Evolutionary conservation across 2,797 vertebrate species (phyloP), one percentile per base, ranked within the genome.

Genomic region (Tenualosa thibaudeaui): DNA sequence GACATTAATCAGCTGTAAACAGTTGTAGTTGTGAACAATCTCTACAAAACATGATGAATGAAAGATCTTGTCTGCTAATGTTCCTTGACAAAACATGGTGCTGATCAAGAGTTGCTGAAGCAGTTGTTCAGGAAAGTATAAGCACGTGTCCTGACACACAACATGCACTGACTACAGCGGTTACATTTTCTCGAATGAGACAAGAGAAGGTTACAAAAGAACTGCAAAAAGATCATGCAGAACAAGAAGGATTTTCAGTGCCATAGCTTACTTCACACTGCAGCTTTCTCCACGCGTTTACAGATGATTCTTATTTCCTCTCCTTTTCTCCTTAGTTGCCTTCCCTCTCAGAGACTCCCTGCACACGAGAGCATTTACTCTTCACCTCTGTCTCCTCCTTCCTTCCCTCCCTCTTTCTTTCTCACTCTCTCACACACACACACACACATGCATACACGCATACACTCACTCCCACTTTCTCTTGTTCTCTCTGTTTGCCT

Each of bases 211-310:
- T 19, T 43, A 84, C 60, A 86, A 81, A 65, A 81, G 65, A 75
- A 49, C 58, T 86, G 85, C 81, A 81, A 24, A 65, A 85, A 81
- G 26, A 85, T 84, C 54, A 82, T 58, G 82, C 62, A 81, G 81
- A 86, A 85, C 81, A 86, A 86, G 49, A 65, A 40, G 68, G 31
- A 84, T 50, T 78, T 86, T 26, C 62, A 84, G 82, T 84, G 82
- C 46, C 43, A 65, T 65, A 12, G 86, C 90, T 90, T 90, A 91
- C 90, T 85, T 91, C 65, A 84, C 81, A 71, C 81, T 84, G 89
- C 24, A 83, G 89, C 85, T 78, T 82, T 86, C 68, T 85, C 84
- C 83, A 81, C 37, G 13, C 65, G 85, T 86, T 68, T 15, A 68
- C 81, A 65, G 84, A 54, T 75, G 86, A 50, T 58, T 86, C 86